A percentile compares a stretch with the other conserved stretches of the same genome.
Evolutionary conservation across 2,797 vertebrate species (phyloP).

Genomic region (Microhierax caerulescens): DNA sequence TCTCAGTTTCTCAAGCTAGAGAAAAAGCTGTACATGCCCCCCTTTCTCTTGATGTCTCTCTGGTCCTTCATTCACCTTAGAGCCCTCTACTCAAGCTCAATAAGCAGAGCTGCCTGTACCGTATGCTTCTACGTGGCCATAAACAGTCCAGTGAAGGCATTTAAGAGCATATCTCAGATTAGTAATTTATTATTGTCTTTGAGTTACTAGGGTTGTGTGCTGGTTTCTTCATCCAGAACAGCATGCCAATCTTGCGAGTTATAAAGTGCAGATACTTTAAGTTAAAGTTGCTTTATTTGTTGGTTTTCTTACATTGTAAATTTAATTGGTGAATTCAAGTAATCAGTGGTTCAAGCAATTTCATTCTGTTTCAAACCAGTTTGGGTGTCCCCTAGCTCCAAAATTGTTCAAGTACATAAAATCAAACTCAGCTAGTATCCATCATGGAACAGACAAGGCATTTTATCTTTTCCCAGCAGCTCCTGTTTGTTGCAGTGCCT

Average conservation of each 20-base stretch:
- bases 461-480: not conserved
- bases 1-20: not conserved
- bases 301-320: not conserved
- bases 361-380: not conserved
- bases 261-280: not conserved
- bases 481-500: not conserved
- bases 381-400: not conserved
- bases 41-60: not conserved
- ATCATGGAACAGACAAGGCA: not conserved
- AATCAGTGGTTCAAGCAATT: not conserved
- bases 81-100: not conserved
- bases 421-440: not conserved
- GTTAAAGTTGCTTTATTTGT: not conserved
- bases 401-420: not conserved
- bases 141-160: not conserved
- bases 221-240: not conserved
- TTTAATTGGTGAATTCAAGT: not conserved
- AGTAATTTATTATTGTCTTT: not conserved
- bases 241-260: not conserved
- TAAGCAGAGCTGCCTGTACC: not conserved
- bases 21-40: not conserved
- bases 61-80: not conserved
- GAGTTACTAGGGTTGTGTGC: not conserved
- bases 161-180: not conserved
- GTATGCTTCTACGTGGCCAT: not conserved